Conservation (phyloP, 2,113 vertebrate genomes). For the Heteronetta atricapilla region DNA sequence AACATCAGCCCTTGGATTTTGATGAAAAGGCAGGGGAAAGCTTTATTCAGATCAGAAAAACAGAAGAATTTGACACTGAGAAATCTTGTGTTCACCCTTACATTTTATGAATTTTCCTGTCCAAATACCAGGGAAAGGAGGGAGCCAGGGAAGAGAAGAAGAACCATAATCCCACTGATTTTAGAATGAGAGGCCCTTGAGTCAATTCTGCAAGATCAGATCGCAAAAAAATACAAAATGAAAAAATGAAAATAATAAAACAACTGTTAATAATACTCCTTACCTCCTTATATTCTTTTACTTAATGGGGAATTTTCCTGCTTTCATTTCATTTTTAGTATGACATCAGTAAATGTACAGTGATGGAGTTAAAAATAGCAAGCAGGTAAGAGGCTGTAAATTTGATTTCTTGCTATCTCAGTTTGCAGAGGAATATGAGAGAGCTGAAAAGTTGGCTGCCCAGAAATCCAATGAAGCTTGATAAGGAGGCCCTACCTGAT, state of each 20-base stretch:
- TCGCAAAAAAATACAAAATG: background rate
- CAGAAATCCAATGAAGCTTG: conserved; percentile 96
- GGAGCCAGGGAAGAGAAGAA: background rate
- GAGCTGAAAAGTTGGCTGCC: conserved; percentile 95
- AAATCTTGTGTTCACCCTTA: background rate
- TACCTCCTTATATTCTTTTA: background rate
- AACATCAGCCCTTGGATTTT: background rate
- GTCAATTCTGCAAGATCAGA: background rate
- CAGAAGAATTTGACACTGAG: background rate
- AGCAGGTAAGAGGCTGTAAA: accelerated
- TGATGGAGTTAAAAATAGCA: background rate
- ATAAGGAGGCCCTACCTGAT: conserved; percentile 94
- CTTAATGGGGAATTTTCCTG: background rate
- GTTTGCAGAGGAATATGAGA: conserved; percentile 87
- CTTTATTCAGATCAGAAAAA: background rate
- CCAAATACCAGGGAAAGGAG: background rate
- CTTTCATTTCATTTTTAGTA: background rate
- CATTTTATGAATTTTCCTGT: background rate
- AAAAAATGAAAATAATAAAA: no score
- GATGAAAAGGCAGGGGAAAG: background rate
- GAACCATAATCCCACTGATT: background rate
- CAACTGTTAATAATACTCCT: background rate
- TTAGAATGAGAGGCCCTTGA: background rate
- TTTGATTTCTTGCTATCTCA: conserved; percentile 57
- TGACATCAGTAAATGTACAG: accelerated